Evolutionary conservation across 2,797 vertebrate species (phyloP).

Genomic region (Otolemur crassicaudatus): DNA sequence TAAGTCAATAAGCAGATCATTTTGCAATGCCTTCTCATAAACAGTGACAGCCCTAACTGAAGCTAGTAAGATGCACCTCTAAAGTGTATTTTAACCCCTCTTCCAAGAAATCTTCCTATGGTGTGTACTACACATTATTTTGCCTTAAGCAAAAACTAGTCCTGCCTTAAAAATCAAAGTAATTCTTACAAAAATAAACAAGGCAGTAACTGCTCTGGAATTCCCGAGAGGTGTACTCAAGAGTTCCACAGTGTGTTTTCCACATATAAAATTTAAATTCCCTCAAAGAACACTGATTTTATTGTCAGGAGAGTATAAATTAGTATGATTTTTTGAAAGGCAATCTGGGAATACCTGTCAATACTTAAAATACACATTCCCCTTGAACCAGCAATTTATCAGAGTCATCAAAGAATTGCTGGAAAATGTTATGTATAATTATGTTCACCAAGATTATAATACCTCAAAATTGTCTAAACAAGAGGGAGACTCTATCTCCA

Average conservation of each 20-base stretch:
- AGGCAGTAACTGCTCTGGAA: background rate
- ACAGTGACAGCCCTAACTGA: background rate
- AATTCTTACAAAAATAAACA: conserved; percentile 1
- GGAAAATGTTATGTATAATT: background rate
- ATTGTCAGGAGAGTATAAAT: background rate
- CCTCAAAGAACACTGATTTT: conserved; percentile 2
- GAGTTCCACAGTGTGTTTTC: background rate
- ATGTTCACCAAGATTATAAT: background rate
- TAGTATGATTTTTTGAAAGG: background rate
- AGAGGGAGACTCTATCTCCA: too few relatives aligned
- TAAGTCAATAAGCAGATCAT: background rate
- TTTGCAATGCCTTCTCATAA: background rate
- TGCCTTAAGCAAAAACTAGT: conserved; percentile 1
- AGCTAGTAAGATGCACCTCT: background rate
- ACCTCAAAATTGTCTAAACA: background rate
- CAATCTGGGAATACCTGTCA: background rate
- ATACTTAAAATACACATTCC: conserved; percentile 29
- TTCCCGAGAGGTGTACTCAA: background rate
- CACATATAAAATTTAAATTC: conserved; percentile 18
- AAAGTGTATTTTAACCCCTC: background rate
- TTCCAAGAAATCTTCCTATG: background rate
- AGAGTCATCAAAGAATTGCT: background rate
- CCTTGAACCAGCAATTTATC: conserved; percentile 6
- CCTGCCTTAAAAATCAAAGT: background rate
- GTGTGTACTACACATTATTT: background rate